These are phyloP conservation scores for Nerophis ophidion DNA, from an alignment of 2,113 vertebrate genomes.

Conservation along the genomic window DNA sequence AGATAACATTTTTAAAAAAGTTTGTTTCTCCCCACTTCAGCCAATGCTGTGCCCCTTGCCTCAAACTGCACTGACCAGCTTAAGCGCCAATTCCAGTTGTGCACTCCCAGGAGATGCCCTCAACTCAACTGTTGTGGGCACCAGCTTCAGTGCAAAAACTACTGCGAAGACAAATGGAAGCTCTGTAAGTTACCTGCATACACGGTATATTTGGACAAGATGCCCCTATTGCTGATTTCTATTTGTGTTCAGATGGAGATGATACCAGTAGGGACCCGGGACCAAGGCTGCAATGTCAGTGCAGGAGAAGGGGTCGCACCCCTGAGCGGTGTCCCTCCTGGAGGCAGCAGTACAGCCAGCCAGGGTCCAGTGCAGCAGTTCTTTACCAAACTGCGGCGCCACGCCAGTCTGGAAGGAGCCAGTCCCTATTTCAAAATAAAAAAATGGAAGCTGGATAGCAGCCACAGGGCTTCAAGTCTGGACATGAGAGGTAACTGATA, in stretches of 20 bases:
- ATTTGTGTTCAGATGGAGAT: conserved; percentile 62
- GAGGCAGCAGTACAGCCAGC: conserved; percentile 17
- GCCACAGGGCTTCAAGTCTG: conserved; percentile 89
- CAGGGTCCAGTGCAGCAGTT: conserved; percentile 83
- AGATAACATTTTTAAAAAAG: not conserved
- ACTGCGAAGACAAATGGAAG: conserved; percentile 55
- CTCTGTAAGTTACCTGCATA: conserved; percentile 47
- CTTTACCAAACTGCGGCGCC: conserved; percentile 86
- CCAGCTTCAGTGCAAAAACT: conserved; percentile 71
- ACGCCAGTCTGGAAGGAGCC: conserved; percentile 89
- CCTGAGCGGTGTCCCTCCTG: conserved; percentile 27
- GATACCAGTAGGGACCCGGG: conserved; percentile 46
- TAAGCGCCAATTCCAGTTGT: conserved; percentile 79
- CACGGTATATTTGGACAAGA: too few relatives aligned
- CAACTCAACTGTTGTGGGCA: conserved; percentile 79
- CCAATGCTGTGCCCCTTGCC: conserved; percentile 74
- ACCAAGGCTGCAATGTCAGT: conserved; percentile 55
- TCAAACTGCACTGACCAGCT: conserved; percentile 79
- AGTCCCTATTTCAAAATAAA: conserved; percentile 96
- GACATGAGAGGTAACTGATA: conserved; percentile 85
- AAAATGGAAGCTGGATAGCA: conserved; percentile 93
- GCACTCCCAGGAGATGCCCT: conserved; percentile 87
- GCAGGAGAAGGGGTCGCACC: conserved; percentile 15
- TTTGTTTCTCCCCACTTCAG: conserved; percentile 49
- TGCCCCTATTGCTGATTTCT: not conserved